Conservation (phyloP, 2,113 vertebrate species). For the Melanerpes aurifrons region DNA sequence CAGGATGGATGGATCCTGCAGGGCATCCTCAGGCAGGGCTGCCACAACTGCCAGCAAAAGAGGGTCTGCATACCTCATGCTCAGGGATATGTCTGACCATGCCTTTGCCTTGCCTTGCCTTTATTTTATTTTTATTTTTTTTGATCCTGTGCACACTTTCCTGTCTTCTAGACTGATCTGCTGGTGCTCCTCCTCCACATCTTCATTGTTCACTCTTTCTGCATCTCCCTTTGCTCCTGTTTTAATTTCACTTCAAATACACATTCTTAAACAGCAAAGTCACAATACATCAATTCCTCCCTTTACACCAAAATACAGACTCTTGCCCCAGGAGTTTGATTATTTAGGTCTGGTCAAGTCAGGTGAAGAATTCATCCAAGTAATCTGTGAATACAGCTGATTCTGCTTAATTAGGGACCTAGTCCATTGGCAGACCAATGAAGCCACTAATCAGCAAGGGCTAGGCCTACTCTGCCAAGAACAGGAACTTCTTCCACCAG, state of each 20-base stretch:
- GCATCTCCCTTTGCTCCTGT: background rate
- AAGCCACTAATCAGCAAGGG: background rate
- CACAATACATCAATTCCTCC: background rate
- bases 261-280: background rate
- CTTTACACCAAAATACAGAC: background rate
- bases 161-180: background rate
- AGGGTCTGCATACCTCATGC: background rate
- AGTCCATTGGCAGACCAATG: background rate
- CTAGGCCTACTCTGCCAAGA: background rate
- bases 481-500: background rate
- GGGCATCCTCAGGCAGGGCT: background rate
- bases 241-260: background rate
- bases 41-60: background rate
- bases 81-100: background rate
- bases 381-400: background rate
- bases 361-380: background rate
- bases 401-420: background rate
- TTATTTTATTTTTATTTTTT: background rate
- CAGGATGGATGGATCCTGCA: accelerated
- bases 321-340: background rate
- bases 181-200: background rate
- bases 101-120: background rate
- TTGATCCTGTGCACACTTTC: background rate
- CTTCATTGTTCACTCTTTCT: background rate
- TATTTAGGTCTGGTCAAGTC: background rate